Base-by-base conservation (phyloP, 2,113 vertebrate species). In the Cranoglanis bouderius region DNA sequence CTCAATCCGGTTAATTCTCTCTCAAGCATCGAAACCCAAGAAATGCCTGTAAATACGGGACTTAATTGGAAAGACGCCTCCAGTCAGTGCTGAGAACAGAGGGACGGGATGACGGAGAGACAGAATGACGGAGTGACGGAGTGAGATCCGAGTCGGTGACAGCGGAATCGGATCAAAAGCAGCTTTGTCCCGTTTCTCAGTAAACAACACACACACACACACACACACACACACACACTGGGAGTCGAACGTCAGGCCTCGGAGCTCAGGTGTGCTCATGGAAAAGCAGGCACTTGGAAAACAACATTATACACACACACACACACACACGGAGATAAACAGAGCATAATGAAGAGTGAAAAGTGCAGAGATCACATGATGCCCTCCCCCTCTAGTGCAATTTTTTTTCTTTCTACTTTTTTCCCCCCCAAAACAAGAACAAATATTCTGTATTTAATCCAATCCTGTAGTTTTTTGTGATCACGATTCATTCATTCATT, bases 231-330 rank as follows among this genome's bases (percentile, higher is more conserved):
- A 40, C 35, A 59, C 88, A 77, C 74, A 75, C 88, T 82, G 74
- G 85, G 85, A 87, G 88, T 87, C 83, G 74, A 38, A 83, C 67
- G 88, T 86, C 88, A 91, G 67, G 84, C 92, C 93, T 92, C 91
- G 92, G 94, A 95, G 94, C 95, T 95, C 96, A 96, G 96, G 95
- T 96, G 95, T 83, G 81, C 92, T 94, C 92, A 94, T 93, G 94
- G 92, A 95, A 94, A 94, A 94, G 92, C 93, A 93, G 91, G 92
- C 94, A 94, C 93, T 93, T 92, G 93, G 92, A 94, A 95, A 94
- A 94, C 91, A 81, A 70, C 88, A 70, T 57, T 10, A 70, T 40
- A 75, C 84, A 74, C 85, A 70, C 74, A 59, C 53, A 80, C 63
- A 46, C 38, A 74, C 61, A 67, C 49, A 74, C 40, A 89, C 67